Evolutionary conservation across 2,888 invertebrate species (phyloP), one percentile per base, ranked within the genome.

Genomic region (Orchesellides sinensis): DNA sequence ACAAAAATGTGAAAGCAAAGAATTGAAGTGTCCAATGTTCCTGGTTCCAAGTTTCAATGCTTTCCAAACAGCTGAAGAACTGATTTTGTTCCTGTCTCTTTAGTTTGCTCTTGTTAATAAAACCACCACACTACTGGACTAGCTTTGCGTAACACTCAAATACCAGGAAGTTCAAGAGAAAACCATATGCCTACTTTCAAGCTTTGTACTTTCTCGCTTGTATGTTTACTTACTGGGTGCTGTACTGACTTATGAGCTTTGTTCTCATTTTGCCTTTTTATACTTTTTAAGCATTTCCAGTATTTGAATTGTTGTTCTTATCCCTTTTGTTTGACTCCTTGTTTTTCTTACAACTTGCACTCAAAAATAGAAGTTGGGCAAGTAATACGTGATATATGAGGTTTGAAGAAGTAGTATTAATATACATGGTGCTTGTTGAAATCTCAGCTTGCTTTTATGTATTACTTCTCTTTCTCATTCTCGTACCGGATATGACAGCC

Each of bases 401-500:
- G n/a, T n/a, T n/a, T n/a, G n/a, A n/a, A n/a, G n/a, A n/a, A n/a
- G n/a, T n/a, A n/a, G n/a, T n/a, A n/a, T n/a, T n/a, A n/a, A n/a
- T n/a, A n/a, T n/a, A n/a, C n/a, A n/a, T n/a, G n/a, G n/a, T n/a
- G n/a, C n/a, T n/a, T n/a, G n/a, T n/a, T n/a, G n/a, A n/a, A n/a
- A n/a, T n/a, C n/a, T n/a, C n/a, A n/a, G n/a, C n/a, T 52, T 52
- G n/a, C 19, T n/a, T 52, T 59, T 27, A 5, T 59, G n/a, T 27
- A 56, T 21, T 25, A 23, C 56, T 27, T n/a, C 59, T 14, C 59
- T 59, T 59, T n/a, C 27, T 59, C 59, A 59, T 27, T 59, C 59
- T n/a, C 6, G 21, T 25, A 59, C 59, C 59, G 59, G 59, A 59
- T 59, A 59, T 59, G 59, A 59, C 59, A 59, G 17, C 59, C 59